phyloP scores from a whole-genome alignment of 2,888 invertebrate genomes.

The Eurytoma adleriae region DNA sequence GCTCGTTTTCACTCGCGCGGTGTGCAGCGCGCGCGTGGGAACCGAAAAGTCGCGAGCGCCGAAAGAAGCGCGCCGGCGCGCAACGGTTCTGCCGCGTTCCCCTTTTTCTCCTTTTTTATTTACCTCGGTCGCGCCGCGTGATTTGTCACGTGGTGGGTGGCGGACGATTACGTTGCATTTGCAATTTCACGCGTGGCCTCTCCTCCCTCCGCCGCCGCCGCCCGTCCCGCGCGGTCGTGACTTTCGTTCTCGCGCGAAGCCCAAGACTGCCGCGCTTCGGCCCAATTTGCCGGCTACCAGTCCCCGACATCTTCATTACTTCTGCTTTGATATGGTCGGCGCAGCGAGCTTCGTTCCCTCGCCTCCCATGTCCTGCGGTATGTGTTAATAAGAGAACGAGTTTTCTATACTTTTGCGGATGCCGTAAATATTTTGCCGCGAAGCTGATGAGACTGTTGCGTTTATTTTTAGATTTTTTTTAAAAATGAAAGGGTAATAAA shows the following conservation, averaged over 20 bases:
- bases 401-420: no score
- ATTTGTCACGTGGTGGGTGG: constrained; percentile 75
- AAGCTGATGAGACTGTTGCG: no score
- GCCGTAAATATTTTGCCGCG: no score
- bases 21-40: constrained; percentile 56
- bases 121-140: constrained; percentile 65
- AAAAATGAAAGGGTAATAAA: no score
- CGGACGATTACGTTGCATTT: constrained; percentile 74
- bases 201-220: constrained; percentile 36
- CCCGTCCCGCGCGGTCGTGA: constrained; percentile 13
- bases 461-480: no score
- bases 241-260: constrained; percentile 31
- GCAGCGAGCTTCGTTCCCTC: no score
- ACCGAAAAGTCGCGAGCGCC: constrained; percentile 53
- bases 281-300: constrained; percentile 44
- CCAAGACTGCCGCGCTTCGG: constrained; percentile 16
- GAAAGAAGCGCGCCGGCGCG: constrained; percentile 58
- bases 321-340: not conserved
- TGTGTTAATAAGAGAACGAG: no score
- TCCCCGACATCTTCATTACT: constrained; percentile 48
- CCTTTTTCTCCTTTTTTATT: constrained; percentile 51
- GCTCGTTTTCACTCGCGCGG: constrained; percentile 45
- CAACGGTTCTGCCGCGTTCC: constrained; percentile 60
- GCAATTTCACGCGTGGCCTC: constrained; percentile 72
- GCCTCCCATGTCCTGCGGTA: no score